Percentiles rank a stretch among this genome's conserved stretches.
These are phyloP conservation scores for Trichopoda pennipes DNA, from an alignment of 2,888 invertebrate species.

Conservation along the genomic window DNA sequence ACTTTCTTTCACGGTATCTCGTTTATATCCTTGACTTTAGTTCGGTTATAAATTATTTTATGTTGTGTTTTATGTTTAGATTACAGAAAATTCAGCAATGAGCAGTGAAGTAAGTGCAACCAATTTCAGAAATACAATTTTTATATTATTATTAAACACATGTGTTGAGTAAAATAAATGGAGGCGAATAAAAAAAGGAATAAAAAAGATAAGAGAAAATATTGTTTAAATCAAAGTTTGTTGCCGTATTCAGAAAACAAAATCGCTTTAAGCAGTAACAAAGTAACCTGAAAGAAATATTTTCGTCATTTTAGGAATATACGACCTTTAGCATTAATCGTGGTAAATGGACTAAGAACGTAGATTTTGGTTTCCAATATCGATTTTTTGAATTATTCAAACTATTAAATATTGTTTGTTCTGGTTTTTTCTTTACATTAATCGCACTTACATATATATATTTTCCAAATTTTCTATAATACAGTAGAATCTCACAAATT, in stretches of 20 bases:
- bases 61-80: slow-evolving; percentile 34
- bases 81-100: slow-evolving; percentile 72
- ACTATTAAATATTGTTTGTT: no score
- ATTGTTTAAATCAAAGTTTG: slow-evolving; percentile 48
- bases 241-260: slow-evolving; percentile 16
- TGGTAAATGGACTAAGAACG: no score
- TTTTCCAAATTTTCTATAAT: no score
- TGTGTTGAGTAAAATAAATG: slow-evolving; percentile 50
- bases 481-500: no score
- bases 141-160: slow-evolving; percentile 34
- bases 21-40: slow-evolving; percentile 47
- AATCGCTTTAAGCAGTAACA: slow-evolving; percentile 3
- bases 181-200: slow-evolving; percentile 49
- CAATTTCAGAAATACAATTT: slow-evolving; percentile 69
- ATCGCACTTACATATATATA: no score
- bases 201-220: slow-evolving; percentile 58
- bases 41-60: not conserved
- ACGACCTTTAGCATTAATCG: no score
- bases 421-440: no score
- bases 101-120: slow-evolving; percentile 78
- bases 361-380: no score
- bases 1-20: slow-evolving; percentile 46
- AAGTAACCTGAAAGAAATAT: slow-evolving; percentile 20
- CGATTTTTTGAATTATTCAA: no score
- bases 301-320: not conserved